phyloP scores from a whole-genome alignment of 2,888 invertebrate genomes.

The Homarus gammarus region DNA sequence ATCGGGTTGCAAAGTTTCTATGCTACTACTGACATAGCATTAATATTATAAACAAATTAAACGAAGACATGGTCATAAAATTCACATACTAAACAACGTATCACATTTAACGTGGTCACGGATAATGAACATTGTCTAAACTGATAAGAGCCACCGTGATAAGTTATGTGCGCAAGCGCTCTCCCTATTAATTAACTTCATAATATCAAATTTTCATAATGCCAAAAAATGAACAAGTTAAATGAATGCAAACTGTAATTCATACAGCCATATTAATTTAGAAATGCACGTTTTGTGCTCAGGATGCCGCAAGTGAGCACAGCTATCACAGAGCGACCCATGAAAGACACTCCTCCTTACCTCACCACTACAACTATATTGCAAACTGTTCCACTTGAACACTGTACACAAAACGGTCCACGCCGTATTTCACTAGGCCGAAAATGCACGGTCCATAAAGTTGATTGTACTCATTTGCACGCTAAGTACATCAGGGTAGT shows the following conservation, averaged over 20 bases:
- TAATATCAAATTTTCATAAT: constrained; percentile 10
- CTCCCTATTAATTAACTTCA: constrained; percentile 23
- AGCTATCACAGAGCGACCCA: constrained; percentile 68
- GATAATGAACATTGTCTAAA: constrained; percentile 46
- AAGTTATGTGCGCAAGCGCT: constrained; percentile 38
- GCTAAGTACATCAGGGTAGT: constrained; percentile 63
- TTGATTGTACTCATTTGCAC: constrained; percentile 70
- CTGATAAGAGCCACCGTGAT: constrained; percentile 60
- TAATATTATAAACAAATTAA: constrained; percentile 54
- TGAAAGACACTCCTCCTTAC: constrained; percentile 81
- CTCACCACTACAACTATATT: constrained; percentile 72
- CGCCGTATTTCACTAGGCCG: constrained; percentile 48
- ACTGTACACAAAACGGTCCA: constrained; percentile 68
- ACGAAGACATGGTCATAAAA: constrained; percentile 70
- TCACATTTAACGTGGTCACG: constrained; percentile 70
- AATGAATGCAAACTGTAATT: constrained; percentile 24
- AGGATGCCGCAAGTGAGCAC: constrained; percentile 53
- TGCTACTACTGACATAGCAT: constrained; percentile 41
- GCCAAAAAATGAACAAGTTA: constrained; percentile 1
- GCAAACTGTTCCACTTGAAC: constrained; percentile 67
- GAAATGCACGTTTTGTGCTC: constrained; percentile 59
- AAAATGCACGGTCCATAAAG: constrained; percentile 48
- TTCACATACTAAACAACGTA: constrained; percentile 72
- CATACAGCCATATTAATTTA: constrained; percentile 44
- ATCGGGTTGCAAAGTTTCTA: constrained; percentile 55